phyloP scores from a whole-genome alignment of 2,113 vertebrate species.

The Thinocorus orbignyianus region DNA sequence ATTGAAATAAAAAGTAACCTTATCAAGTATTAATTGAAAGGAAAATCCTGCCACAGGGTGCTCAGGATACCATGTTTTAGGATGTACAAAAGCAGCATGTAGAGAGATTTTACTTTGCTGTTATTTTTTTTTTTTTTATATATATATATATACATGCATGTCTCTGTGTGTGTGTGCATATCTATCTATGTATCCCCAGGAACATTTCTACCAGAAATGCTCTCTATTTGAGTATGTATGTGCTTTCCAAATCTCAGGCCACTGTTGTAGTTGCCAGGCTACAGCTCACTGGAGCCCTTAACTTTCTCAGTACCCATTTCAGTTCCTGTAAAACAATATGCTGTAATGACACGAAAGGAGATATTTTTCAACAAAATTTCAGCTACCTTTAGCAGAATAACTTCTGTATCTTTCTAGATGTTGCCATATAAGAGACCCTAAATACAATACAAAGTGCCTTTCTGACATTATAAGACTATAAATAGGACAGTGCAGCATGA shows the following conservation, averaged over 20 bases:
- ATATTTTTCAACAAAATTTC: conserved; percentile 38
- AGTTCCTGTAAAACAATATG: conserved; percentile 19
- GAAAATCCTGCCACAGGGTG: not conserved
- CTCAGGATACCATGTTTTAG: not conserved
- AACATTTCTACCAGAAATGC: not conserved
- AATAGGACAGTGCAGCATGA: conserved; percentile 4
- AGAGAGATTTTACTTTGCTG: not conserved
- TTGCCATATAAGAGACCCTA: not conserved
- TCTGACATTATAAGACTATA: not conserved
- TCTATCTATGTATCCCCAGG: not conserved
- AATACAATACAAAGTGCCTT: not conserved
- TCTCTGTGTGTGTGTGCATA: too few species aligned
- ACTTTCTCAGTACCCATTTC: not conserved
- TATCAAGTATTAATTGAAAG: not conserved
- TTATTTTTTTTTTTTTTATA: not conserved
- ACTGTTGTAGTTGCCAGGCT: conserved; percentile 4
- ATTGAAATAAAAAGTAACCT: not conserved
- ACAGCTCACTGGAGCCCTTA: not conserved
- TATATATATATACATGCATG: too few species aligned
- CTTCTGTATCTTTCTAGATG: not conserved
- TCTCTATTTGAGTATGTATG: not conserved
- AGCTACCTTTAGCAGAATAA: conserved; percentile 4
- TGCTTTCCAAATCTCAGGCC: not conserved
- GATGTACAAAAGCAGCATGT: not conserved
- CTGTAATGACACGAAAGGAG: not conserved